Percentiles rank a stretch among this genome's conserved stretches.
phyloP scores from a whole-genome alignment of 2,888 invertebrate genomes.

The Ochropleura leucogaster region DNA sequence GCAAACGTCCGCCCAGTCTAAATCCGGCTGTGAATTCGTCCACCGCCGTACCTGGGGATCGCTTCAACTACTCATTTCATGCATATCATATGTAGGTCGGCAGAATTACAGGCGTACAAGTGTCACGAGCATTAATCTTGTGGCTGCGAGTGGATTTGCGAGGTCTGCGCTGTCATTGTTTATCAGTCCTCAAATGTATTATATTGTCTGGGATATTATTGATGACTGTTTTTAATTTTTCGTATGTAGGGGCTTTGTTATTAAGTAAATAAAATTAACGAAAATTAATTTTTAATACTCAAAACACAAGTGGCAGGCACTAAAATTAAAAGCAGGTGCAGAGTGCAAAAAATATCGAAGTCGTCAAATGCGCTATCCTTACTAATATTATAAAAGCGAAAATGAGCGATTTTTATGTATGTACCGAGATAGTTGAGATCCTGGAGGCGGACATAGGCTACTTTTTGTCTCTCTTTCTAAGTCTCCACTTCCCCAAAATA shows the following conservation, averaged over 20 bases:
- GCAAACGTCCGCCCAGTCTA: slow-evolving; percentile 39
- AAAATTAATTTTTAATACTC: no score
- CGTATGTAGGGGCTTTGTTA: not conserved
- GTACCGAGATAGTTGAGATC: no score
- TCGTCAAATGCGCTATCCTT: no score
- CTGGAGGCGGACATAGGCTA: no score
- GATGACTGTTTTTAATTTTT: not conserved
- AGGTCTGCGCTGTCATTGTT: slow-evolving; percentile 60
- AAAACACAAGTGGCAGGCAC: not conserved
- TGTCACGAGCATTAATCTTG: slow-evolving; percentile 66
- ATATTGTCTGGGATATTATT: slow-evolving; percentile 15
- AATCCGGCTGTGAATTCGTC: slow-evolving; percentile 60
- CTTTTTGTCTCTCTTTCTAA: no score
- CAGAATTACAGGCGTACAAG: slow-evolving; percentile 59
- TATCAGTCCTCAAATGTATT: slow-evolving; percentile 51
- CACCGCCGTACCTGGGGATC: slow-evolving; percentile 66
- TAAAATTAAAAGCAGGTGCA: not conserved
- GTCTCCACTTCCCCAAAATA: no score
- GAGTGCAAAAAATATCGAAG: no score
- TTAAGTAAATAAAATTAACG: no score
- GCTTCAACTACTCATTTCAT: slow-evolving; percentile 68
- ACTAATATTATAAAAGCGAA: no score
- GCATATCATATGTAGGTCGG: slow-evolving; percentile 69
- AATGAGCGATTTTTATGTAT: no score
- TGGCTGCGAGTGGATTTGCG: slow-evolving; percentile 54